These are phyloP conservation scores for Oncorhynchus kisutch DNA, from an alignment of 2,113 vertebrate genomes.

Conservation along the genomic window DNA sequence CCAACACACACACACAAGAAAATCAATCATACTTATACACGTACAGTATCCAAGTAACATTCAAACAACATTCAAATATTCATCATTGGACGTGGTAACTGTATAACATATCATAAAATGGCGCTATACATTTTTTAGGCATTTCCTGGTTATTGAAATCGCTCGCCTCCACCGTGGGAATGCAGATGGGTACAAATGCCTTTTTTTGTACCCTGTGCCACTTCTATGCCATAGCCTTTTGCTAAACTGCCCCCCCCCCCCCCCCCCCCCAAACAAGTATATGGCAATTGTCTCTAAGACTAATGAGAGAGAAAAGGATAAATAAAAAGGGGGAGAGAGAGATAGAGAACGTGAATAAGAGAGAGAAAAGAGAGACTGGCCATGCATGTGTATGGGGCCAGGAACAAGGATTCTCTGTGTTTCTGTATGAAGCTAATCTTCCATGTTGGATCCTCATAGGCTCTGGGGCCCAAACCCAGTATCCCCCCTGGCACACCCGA, in stretches of 20 bases:
- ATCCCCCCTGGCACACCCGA: conserved; percentile 63
- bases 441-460: conserved; percentile 46
- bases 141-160: too few relatives aligned
- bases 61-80: too few relatives aligned
- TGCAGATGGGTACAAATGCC: conserved; percentile 21
- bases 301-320: not conserved
- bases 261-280: not conserved
- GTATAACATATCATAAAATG: too few relatives aligned
- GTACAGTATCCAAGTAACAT: not conserved
- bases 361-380: not conserved
- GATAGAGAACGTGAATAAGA: not conserved
- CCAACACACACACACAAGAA: not conserved
- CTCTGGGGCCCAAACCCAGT: conserved; percentile 61
- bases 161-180: conserved; percentile 46
- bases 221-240: conserved; percentile 22
- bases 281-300: not conserved
- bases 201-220: conserved; percentile 41
- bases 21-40: not conserved
- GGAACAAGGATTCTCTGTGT: not conserved
- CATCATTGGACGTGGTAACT: too few relatives aligned
- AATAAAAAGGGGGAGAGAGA: conserved; percentile 6
- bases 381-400: not conserved
- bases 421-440: conserved; percentile 1
- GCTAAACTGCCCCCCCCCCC: not conserved
- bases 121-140: too few relatives aligned